A percentile compares a stretch with the other conserved stretches of the same genome.
phyloP scores from a whole-genome alignment of 2,797 vertebrate genomes.

The Varecia variegata region DNA sequence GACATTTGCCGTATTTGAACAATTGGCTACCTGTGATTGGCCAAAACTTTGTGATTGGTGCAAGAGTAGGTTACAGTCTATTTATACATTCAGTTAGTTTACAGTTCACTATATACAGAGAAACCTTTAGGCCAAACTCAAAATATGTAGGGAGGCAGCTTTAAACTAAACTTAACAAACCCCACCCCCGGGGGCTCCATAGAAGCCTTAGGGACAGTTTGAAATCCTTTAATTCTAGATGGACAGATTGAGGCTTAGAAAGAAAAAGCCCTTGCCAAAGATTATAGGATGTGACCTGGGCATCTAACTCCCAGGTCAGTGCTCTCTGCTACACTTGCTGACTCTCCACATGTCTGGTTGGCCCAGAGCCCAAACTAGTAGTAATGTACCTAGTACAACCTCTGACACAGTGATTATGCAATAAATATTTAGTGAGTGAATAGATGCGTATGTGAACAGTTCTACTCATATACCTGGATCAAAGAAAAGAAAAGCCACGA shows the following conservation, averaged over 20 bases:
- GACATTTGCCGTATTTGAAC: neutral
- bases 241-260: neutral
- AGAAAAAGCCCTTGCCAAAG: neutral
- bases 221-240: neutral
- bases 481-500: neutral
- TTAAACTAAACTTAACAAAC: neutral
- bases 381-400: neutral
- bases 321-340: neutral
- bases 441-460: neutral
- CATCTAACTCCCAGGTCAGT: neutral
- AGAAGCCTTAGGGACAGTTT: neutral
- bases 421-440: neutral
- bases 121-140: neutral
- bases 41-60: neutral
- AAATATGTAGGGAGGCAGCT: neutral
- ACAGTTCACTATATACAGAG: neutral
- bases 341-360: neutral
- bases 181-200: neutral
- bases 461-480: neutral
- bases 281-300: neutral
- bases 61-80: neutral
- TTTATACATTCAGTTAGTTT: neutral
- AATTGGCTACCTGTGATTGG: neutral
- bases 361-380: neutral
- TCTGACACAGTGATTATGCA: neutral